A percentile compares a stretch with the other conserved stretches of the same genome.
phyloP scores from a whole-genome alignment of 1,140 invertebrate genomes.

The Sycobia sp. region DNA sequence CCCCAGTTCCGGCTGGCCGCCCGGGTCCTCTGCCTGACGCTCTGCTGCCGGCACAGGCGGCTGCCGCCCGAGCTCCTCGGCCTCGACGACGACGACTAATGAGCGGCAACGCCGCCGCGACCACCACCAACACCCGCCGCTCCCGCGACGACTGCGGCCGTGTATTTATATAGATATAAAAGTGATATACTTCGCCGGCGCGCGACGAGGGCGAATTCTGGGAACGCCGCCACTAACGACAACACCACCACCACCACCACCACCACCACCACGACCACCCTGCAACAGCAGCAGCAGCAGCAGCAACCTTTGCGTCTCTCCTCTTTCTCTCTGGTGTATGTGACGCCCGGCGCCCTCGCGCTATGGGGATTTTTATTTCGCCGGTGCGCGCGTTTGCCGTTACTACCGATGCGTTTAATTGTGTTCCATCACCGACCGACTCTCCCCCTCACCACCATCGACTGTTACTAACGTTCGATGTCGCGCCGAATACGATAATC shows the following conservation, averaged over 20 bases:
- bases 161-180: too few relatives aligned
- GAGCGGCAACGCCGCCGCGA: slow-evolving; percentile 30
- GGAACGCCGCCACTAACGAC: not conserved
- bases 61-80: slow-evolving; percentile 82
- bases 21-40: slow-evolving; percentile 84
- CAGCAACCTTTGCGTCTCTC: slow-evolving; percentile 3
- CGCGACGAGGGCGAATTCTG: too few relatives aligned
- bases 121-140: slow-evolving; percentile 1
- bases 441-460: slow-evolving; percentile 46
- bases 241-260: not conserved
- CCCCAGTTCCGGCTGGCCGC: slow-evolving; percentile 88
- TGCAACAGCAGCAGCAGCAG: not conserved
- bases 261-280: not conserved
- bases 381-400: not conserved
- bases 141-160: slow-evolving; percentile 2
- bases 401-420: too few relatives aligned
- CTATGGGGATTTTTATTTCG: too few relatives aligned
- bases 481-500: too few relatives aligned
- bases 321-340: not conserved
- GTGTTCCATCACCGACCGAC: slow-evolving; percentile 51
- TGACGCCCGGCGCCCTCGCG: too few relatives aligned
- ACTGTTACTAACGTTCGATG: not conserved
- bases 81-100: slow-evolving; percentile 80
- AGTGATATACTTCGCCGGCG: not conserved
- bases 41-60: slow-evolving; percentile 80